Conservation (phyloP, 2,113 vertebrate species). For the Hystrix cristata region DNA sequence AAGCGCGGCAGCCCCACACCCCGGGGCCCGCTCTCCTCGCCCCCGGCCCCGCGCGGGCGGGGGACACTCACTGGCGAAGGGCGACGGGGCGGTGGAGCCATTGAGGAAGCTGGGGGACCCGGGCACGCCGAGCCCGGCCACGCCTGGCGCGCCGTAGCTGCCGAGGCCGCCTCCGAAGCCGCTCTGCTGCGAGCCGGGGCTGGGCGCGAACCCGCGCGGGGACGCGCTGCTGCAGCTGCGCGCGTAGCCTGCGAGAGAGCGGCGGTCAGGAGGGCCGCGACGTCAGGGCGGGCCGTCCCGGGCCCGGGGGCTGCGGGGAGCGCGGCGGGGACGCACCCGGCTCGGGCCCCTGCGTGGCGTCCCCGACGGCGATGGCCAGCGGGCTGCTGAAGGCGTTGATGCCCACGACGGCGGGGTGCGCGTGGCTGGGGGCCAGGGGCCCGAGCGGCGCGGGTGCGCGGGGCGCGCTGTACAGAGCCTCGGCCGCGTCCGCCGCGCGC, state of each 20-base stretch:
- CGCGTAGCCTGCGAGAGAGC: constrained; percentile 91
- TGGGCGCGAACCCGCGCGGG: constrained; percentile 95
- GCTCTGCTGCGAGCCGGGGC: constrained; percentile 96
- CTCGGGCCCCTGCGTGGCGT: constrained; percentile 93
- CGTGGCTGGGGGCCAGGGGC: constrained; percentile 91
- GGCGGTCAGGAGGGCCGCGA: background rate
- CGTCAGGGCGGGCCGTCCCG: fast-evolving
- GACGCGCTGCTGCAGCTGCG: constrained; percentile 94
- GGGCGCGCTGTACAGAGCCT: constrained; percentile 97
- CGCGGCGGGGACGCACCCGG: constrained; percentile 89
- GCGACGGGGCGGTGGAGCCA: constrained; percentile 95
- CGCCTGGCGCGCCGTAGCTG: constrained; percentile 91
- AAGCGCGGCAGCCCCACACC: background rate
- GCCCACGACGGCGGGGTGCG: constrained; percentile 93
- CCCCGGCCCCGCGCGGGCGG: fast-evolving
- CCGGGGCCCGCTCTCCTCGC: background rate
- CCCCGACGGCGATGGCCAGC: constrained; percentile 94
- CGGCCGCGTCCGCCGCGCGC: constrained; percentile 96
- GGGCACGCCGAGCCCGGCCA: constrained; percentile 95
- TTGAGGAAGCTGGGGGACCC: constrained; percentile 98
- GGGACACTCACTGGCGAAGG: constrained; percentile 96
- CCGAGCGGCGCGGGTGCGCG: constrained; percentile 94
- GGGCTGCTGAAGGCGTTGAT: constrained; percentile 96
- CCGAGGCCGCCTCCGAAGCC: constrained; percentile 93
- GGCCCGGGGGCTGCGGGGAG: background rate